phyloP scores from a whole-genome alignment of 2,888 invertebrate genomes.

The Orchesellides sinensis region DNA sequence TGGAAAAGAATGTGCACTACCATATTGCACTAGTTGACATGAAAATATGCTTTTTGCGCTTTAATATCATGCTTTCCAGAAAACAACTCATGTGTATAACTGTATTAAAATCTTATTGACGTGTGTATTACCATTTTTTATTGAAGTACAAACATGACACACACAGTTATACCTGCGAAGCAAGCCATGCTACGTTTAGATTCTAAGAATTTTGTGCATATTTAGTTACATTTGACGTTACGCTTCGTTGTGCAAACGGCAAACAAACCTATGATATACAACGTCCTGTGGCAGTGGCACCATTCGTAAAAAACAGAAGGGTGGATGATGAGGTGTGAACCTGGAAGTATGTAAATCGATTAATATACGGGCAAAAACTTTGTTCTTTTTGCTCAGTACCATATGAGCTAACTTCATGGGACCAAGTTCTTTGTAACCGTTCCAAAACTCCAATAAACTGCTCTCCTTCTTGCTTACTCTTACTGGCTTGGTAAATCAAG shows the following conservation, averaged over 20 bases:
- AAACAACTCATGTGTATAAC: no score
- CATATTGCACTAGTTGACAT: no score
- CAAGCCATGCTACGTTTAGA: background rate
- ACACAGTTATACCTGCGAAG: no score
- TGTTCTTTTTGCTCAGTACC: no score
- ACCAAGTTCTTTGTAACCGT: background rate
- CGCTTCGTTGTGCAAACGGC: background rate
- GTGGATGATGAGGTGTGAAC: constrained; percentile 16
- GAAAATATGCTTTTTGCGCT: no score
- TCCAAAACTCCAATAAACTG: background rate
- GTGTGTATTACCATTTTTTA: no score
- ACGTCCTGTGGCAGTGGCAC: background rate
- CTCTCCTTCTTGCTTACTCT: background rate
- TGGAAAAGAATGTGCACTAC: no score
- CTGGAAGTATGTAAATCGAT: constrained; percentile 8
- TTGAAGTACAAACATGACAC: no score
- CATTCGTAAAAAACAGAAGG: background rate
- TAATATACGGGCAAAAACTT: background rate
- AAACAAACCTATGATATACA: background rate
- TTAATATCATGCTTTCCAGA: no score
- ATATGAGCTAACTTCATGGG: background rate
- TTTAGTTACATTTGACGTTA: no score
- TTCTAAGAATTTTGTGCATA: no score
- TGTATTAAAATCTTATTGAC: no score
- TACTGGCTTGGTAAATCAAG: background rate